Evolutionary conservation across 1,140 invertebrate species (phyloP), one percentile per base, ranked within the genome.

Genomic region (Lordiphosa mommai): DNA sequence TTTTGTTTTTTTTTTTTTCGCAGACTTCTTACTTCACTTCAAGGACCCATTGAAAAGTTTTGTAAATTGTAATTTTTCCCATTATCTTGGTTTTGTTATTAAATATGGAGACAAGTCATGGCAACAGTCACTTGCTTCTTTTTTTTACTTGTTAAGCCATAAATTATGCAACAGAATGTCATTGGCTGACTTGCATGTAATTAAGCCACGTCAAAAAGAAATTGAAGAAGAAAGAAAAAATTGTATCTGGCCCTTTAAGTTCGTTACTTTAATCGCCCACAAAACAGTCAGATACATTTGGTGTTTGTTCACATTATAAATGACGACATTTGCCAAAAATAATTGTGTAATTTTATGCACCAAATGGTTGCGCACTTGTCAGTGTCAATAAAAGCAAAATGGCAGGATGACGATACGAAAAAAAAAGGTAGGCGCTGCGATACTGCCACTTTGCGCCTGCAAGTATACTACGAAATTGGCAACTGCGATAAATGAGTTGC

Each of bases 311-410:
- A 27, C 20, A 37, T 61, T 67, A 59, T 64, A 73, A 70, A 80
- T 82, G 65, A 82, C 32, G 48, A 71, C 61, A 71, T 61, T 80
- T 82, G 71, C 72, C 61, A 61, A 74, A 65, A 60, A 69, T 73
- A 70, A 80, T 73, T 66, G 65, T 43, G 64, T 58, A 57, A 82
- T 72, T 69, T 65, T 61, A 68, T 60, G 51, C 64, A 52, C 51
- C 41, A 47, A 60, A 64, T 69, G 56, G 16, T 30, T 34, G 61
- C 34, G 66, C 56, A 74, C 71, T 67, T 82, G 63, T 82, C 76
- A 61, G 61, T 59, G 52, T 71, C 77, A 64, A 73, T 70, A 59
- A 56, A 59, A 40, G 32, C 20, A 46, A 37, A 37, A 50, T 47
- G 67, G 40, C 34, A 36, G 17, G 33, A n/a, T 43, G 40, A 10